phyloP scores from a whole-genome alignment of 2,113 vertebrate species.

The Myocastor coypus region DNA sequence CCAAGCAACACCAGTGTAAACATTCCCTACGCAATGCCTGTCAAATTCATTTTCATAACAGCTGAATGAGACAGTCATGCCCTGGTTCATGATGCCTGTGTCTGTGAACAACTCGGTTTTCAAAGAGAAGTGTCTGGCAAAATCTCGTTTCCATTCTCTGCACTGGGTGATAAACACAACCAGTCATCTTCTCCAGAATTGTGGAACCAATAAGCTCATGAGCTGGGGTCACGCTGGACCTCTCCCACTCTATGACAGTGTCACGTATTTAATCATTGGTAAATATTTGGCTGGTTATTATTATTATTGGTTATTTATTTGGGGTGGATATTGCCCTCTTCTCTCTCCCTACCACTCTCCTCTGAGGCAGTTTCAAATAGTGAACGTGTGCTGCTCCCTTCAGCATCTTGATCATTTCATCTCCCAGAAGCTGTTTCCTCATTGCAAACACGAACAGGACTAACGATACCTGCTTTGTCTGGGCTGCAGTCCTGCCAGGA shows the following conservation, averaged over 20 bases:
- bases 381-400: not conserved
- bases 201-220: not conserved
- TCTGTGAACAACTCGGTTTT: not conserved
- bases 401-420: not conserved
- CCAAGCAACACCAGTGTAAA: not conserved
- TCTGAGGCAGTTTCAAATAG: not conserved
- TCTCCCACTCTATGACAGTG: not conserved
- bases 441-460: not conserved
- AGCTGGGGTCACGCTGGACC: not conserved
- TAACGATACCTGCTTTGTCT: not conserved
- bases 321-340: not conserved
- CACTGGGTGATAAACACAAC: not conserved
- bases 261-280: not conserved
- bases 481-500: not conserved
- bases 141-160: not conserved
- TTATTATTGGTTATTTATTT: not conserved
- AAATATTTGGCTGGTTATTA: not conserved
- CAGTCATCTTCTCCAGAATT: not conserved
- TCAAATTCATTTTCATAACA: not conserved
- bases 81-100: not conserved
- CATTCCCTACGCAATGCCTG: not conserved
- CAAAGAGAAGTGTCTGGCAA: not conserved
- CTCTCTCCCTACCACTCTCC: not conserved
- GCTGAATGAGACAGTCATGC: not conserved
- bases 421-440: slow-evolving; percentile 10